Base-by-base conservation (phyloP, 2,797 vertebrate species). In the Cirrhinus molitorella region DNA sequence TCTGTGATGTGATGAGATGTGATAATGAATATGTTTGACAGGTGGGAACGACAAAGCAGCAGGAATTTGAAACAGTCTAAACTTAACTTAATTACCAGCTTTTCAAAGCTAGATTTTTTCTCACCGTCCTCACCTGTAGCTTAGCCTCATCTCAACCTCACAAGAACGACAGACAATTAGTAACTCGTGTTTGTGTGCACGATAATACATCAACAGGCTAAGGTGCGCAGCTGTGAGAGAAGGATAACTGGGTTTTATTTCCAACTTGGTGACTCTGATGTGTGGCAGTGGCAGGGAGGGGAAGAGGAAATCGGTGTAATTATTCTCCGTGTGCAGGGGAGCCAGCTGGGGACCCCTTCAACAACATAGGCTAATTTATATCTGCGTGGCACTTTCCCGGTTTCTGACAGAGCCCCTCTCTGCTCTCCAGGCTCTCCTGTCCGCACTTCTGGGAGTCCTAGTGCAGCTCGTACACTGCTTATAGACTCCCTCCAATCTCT, bases 281-380 rank as follows among this genome's bases (percentile, higher is more conserved):
- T 51, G 57, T 86, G 83, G 75, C 72, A 85, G 72, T 85, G 79
- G 80, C 78, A 85, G 80, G 59, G 70, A 79, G 49, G 72, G 63
- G 72, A 80, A 70, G 81, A 85, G 83, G 57, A 81, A 86, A 84
- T 83, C 57, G 49, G 40, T 82, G 83, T 88, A 90, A 91, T 91
- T 89, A 91, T 88, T 85, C 85, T 87, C 82, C 1, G 83, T 83
- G 59, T 86, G 88, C 82, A 83, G 53, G 81, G 51, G 73, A 83
- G 79, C 83, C 89, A 86, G 87, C 88, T 85, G 86, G 89, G 89
- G 85, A 89, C 85, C 75, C 78, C 88, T 89, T 89, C 85, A 86
- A 83, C 83, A 79, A 76, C 83, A 85, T 71, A 81, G 79, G 76
- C 86, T 90, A 88, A 90, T 90, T 90, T 89, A 88, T 87, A 73